These are phyloP conservation scores for Agriopis aurantiaria DNA, from an alignment of 2,888 invertebrate species.

Conservation along the genomic window DNA sequence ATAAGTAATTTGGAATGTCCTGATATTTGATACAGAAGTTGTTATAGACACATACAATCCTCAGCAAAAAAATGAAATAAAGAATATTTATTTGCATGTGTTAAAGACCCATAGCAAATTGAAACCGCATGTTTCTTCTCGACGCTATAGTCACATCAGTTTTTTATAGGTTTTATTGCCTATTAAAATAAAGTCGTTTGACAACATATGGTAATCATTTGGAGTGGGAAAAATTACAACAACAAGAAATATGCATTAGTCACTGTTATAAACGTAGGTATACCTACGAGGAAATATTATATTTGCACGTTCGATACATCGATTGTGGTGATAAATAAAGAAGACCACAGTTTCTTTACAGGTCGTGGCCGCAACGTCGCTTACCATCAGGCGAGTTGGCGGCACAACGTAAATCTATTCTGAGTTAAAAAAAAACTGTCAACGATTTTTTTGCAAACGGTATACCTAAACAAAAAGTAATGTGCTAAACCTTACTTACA, in stretches of 20 bases:
- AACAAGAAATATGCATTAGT: slow-evolving; percentile 59
- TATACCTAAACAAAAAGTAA: too few species aligned
- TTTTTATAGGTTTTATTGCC: slow-evolving; percentile 53
- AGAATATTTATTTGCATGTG: slow-evolving; percentile 24
- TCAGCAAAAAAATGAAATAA: neutral
- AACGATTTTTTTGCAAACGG: too few species aligned
- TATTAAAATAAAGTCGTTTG: slow-evolving; percentile 57
- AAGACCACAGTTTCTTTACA: neutral
- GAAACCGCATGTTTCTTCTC: slow-evolving; percentile 62
- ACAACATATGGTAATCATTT: slow-evolving; percentile 68
- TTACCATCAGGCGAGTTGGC: too few species aligned
- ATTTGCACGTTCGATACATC: neutral
- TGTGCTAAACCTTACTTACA: too few species aligned
- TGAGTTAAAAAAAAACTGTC: too few species aligned
- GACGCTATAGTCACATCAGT: slow-evolving; percentile 25
- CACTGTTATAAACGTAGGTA: slow-evolving; percentile 14
- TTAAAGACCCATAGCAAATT: slow-evolving; percentile 54
- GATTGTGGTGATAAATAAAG: neutral
- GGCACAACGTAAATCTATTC: too few species aligned
- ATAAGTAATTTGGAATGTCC: neutral
- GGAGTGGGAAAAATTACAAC: slow-evolving; percentile 54
- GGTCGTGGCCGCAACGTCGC: too few species aligned
- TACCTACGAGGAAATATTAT: neutral
- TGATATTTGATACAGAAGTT: slow-evolving; percentile 1
- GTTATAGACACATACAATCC: neutral